These are phyloP conservation scores for Illadopsis cleaveri DNA, from an alignment of 2,113 vertebrate species.

Conservation along the genomic window DNA sequence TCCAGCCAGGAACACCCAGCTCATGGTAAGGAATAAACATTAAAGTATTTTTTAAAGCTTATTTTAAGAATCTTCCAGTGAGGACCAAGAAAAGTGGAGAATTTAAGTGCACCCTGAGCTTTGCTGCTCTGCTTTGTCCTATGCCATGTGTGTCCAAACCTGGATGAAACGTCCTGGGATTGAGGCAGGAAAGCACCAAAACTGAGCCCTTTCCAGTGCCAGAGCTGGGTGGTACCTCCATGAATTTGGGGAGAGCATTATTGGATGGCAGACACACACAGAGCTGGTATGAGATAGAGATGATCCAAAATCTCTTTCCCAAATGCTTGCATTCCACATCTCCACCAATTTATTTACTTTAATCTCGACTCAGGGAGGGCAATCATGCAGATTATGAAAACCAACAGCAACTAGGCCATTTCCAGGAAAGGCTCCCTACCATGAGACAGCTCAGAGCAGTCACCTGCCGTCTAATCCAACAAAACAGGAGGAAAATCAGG, in stretches of 20 bases:
- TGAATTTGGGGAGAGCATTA: not conserved
- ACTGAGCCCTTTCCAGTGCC: not conserved
- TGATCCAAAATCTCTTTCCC: not conserved
- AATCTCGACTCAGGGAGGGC: not conserved
- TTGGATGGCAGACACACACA: not conserved
- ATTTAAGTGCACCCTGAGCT: too few relatives aligned
- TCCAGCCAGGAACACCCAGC: not conserved
- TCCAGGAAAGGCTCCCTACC: not conserved
- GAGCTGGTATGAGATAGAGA: not conserved
- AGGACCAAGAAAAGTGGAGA: too few relatives aligned
- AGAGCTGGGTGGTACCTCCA: not conserved
- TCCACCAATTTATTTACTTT: not conserved
- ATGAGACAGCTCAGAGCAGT: not conserved
- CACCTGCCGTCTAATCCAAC: not conserved
- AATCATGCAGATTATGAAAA: not conserved
- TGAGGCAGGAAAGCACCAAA: not conserved
- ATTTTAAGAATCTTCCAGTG: too few relatives aligned
- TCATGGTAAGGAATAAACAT: too few relatives aligned
- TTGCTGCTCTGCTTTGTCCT: not conserved
- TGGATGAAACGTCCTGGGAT: not conserved
- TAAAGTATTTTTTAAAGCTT: too few relatives aligned
- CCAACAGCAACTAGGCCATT: not conserved
- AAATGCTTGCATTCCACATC: not conserved
- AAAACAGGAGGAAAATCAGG: not conserved
- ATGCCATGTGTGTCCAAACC: not conserved